Base-by-base conservation (phyloP, 2,797 vertebrate species). In the Carapus acus region DNA sequence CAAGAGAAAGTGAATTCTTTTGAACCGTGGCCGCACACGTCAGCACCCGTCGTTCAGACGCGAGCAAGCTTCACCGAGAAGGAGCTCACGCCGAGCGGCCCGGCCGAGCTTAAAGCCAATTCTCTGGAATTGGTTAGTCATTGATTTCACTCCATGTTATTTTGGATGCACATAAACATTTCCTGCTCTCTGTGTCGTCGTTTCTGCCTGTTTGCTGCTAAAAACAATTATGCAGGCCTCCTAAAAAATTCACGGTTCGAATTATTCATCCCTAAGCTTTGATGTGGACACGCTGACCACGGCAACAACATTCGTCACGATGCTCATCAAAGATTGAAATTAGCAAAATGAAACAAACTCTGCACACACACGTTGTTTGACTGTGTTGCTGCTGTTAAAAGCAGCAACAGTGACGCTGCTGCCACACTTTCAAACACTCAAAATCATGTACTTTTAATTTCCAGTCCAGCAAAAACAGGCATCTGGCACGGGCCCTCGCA, bases 181-280 rank as follows among this genome's bases (percentile, higher is more conserved):
- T 15, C 41, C 9, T 22, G 7, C n/a, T 8, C 3, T 31, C n/a
- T 22, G 24, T 37, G 18, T 19, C 21, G 52, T 65, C 39, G 34
- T 53, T 72, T 52, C 38, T 51, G 27, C 37, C 17, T 12, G 15
- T 66, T 64, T 67, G 61, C 68, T 57, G 49, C 58, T 33, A 55
- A 42, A 39, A 60, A 60, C 53, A 49, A 2, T n/a, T n/a, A n/a
- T n/a, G n/a, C n/a, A 20, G 5, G 7, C 7, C 31, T 50, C 23
- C 6, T 7, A 2, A 4, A 33, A 33, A 12, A 11, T 11, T 33
- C 3, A 11, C 8, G 8, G 11, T 3, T 13, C 8, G 6, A 33
- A 33, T 33, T 33, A 33, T 33, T 33, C 11, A 33, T 33, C 2
- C 8, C 9, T 33, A 33, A 12, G 6, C 31, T 33, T 3, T 33